These are phyloP conservation scores for Melanargia galathea DNA, from an alignment of 2,888 invertebrate genomes.

Conservation along the genomic window DNA sequence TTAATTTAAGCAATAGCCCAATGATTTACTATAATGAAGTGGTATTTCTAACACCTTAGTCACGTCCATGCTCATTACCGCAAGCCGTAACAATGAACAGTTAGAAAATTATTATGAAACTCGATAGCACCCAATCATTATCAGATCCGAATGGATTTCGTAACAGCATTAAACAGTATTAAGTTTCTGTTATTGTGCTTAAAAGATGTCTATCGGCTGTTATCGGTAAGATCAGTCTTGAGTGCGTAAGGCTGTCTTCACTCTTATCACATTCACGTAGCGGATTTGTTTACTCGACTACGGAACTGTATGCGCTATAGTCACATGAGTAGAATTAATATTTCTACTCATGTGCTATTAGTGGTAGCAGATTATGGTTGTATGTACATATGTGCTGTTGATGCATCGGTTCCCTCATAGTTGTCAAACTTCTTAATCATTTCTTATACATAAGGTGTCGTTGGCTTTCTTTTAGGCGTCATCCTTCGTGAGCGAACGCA, in stretches of 20 bases:
- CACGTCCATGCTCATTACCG: conserved; percentile 21
- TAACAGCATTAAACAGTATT: conserved; percentile 24
- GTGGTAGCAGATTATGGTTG: too few relatives aligned
- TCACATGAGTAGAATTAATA: too few relatives aligned
- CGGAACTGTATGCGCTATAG: too few relatives aligned
- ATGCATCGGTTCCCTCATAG: too few relatives aligned
- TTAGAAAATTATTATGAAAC: conserved; percentile 23
- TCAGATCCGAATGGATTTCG: conserved; percentile 25
- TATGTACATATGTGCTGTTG: too few relatives aligned
- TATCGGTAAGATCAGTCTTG: conserved; percentile 29
- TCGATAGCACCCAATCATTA: conserved; percentile 20
- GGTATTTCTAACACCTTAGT: conserved; percentile 11
- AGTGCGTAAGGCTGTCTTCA: conserved; percentile 4
- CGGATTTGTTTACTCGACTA: too few relatives aligned
- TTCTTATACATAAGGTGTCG: too few relatives aligned
- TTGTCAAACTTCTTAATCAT: too few relatives aligned
- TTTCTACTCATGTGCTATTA: too few relatives aligned
- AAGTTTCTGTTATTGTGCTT: conserved; percentile 30
- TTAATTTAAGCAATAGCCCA: conserved; percentile 5
- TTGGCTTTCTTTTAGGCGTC: too few relatives aligned
- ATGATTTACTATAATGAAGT: conserved; percentile 2
- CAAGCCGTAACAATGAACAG: conserved; percentile 13
- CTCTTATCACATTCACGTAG: too few relatives aligned
- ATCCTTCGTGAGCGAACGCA: too few relatives aligned
- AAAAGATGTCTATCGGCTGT: conserved; percentile 35